Evolutionary conservation across 2,113 vertebrate genomes (phyloP).

Genomic region (Semicossyphus pulcher): DNA sequence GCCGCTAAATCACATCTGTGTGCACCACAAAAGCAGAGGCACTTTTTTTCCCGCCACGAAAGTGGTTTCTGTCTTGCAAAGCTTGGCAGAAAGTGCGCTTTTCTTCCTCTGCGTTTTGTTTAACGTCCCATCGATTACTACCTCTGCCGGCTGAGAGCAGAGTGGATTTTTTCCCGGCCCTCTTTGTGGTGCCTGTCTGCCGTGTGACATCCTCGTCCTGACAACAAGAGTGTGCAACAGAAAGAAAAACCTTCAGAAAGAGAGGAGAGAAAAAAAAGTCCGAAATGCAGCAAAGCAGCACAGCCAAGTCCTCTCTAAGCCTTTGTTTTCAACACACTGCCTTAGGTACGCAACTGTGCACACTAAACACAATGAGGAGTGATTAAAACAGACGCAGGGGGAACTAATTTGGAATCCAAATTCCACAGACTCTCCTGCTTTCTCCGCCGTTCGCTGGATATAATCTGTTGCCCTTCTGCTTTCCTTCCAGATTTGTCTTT

Average conservation of each 20-base stretch:
- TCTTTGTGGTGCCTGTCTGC: constrained; percentile 65
- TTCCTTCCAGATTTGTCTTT: constrained; percentile 4
- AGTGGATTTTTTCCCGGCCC: constrained; percentile 37
- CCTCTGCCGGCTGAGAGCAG: constrained; percentile 51
- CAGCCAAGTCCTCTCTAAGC: constrained; percentile 22
- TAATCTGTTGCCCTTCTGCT: constrained; percentile 14
- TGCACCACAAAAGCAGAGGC: not conserved
- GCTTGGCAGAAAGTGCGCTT: constrained; percentile 45
- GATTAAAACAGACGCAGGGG: constrained; percentile 63
- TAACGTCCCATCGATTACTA: constrained; percentile 75
- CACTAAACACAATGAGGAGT: constrained; percentile 56
- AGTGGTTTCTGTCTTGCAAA: constrained; percentile 41
- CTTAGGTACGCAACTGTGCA: constrained; percentile 51
- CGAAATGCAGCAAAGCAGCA: constrained; percentile 37
- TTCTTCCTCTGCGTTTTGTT: constrained; percentile 61
- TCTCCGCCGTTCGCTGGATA: constrained; percentile 9
- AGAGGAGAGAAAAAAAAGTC: constrained; percentile 11
- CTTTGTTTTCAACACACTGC: constrained; percentile 62
- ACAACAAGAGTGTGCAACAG: constrained; percentile 41
- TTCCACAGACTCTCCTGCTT: constrained; percentile 25
- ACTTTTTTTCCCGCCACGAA: constrained; percentile 34
- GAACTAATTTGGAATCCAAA: constrained; percentile 36
- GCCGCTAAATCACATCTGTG: constrained; percentile 19
- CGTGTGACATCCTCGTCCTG: constrained; percentile 60
- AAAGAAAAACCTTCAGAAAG: constrained; percentile 35